Percentiles rank a stretch among this genome's conserved stretches.
These are phyloP conservation scores for Pimephales promelas DNA, from an alignment of 2,113 vertebrate genomes.

Conservation along the genomic window DNA sequence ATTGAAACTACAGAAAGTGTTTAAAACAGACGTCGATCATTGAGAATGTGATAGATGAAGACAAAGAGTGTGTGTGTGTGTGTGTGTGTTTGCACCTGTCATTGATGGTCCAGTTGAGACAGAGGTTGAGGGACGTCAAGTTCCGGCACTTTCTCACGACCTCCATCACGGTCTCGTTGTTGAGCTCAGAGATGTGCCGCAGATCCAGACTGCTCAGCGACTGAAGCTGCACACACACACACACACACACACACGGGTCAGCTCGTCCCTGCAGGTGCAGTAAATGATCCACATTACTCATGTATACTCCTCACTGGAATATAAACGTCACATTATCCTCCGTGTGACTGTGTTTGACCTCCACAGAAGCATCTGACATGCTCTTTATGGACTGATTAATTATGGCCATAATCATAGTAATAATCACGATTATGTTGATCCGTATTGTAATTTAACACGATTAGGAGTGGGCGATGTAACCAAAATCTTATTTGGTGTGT, in stretches of 20 bases:
- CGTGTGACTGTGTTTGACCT: slow-evolving; percentile 8
- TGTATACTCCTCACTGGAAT: slow-evolving; percentile 15
- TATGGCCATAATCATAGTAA: too few relatives aligned
- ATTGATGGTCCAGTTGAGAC: slow-evolving; percentile 99
- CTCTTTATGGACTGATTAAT: not conserved
- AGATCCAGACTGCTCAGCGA: slow-evolving; percentile 93
- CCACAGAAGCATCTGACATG: not conserved
- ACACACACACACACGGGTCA: slow-evolving; percentile 16
- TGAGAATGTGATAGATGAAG: too few relatives aligned
- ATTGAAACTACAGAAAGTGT: too few relatives aligned
- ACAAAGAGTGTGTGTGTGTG: too few relatives aligned
- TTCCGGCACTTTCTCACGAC: slow-evolving; percentile 95
- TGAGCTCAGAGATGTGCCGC: slow-evolving; percentile 96
- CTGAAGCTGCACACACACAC: slow-evolving; percentile 77
- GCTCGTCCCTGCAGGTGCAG: not conserved
- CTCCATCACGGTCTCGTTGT: slow-evolving; percentile 98
- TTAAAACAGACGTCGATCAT: too few relatives aligned
- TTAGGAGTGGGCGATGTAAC: too few relatives aligned
- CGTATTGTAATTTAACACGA: too few relatives aligned
- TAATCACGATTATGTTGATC: too few relatives aligned
- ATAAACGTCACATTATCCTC: slow-evolving; percentile 11
- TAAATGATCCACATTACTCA: not conserved
- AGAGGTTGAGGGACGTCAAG: slow-evolving; percentile 96
- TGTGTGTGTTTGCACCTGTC: slow-evolving; percentile 95
- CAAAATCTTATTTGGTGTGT: too few relatives aligned